Percentiles rank a stretch among this genome's conserved stretches.
phyloP scores from a whole-genome alignment of 2,888 invertebrate species.

The Yponomeuta evonymella region DNA sequence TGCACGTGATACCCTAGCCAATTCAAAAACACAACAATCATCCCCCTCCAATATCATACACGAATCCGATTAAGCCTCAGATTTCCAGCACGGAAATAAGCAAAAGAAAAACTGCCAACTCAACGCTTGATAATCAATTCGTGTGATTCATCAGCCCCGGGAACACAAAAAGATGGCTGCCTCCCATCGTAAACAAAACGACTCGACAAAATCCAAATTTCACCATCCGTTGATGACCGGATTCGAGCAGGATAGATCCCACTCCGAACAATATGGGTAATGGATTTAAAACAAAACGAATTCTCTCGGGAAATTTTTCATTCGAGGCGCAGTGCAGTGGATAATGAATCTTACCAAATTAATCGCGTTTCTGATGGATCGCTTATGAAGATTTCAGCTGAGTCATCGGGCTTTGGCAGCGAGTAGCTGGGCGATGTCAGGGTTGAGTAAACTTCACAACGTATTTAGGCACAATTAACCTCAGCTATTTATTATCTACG shows the following conservation, averaged over 20 bases:
- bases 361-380: constrained; percentile 67
- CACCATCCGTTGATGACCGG: background rate
- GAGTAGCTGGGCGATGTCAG: constrained; percentile 14
- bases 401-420: constrained; percentile 42
- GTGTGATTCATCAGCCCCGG: constrained; percentile 33
- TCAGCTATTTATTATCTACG: too few species aligned
- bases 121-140: constrained; percentile 61
- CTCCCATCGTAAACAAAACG: background rate
- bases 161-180: constrained; percentile 26
- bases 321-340: constrained; percentile 12
- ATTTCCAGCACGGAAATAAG: background rate
- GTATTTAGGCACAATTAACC: too few species aligned
- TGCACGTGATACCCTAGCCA: background rate
- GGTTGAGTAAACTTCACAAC: constrained; percentile 8
- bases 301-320: background rate
- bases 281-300: constrained; percentile 2
- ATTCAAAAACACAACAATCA: constrained; percentile 1
- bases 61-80: constrained; percentile 4
- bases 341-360: constrained; percentile 70
- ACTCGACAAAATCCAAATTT: background rate
- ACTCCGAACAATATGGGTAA: background rate
- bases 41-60: constrained; percentile 7
- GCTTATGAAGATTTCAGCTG: constrained; percentile 56
- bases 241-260: background rate
- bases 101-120: constrained; percentile 48